These are phyloP conservation scores for Calameuta filiformis DNA, from an alignment of 2,888 invertebrate genomes.

Conservation along the genomic window DNA sequence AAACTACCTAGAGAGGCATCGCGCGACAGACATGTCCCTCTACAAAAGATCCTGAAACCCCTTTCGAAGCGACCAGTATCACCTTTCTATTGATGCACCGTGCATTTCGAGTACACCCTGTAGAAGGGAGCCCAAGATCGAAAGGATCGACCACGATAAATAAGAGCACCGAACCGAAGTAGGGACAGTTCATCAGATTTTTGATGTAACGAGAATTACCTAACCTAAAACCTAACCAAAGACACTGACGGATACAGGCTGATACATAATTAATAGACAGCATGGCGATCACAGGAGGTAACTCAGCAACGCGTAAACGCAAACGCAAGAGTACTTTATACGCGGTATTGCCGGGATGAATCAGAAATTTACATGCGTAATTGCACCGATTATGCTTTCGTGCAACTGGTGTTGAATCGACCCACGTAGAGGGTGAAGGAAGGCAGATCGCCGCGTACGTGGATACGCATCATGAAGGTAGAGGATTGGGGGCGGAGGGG, in stretches of 20 bases:
- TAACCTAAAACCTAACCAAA: background rate
- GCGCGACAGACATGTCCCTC: conserved; percentile 54
- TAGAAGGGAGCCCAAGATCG: background rate
- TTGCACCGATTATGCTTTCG: conserved; percentile 58
- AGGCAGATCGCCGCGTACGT: background rate
- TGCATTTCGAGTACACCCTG: conserved; percentile 6
- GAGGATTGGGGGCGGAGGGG: background rate
- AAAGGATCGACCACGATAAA: background rate
- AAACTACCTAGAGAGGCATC: conserved; percentile 45
- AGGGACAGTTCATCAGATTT: background rate
- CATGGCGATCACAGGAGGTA: background rate
- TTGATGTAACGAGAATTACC: background rate
- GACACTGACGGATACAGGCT: no score
- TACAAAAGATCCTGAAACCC: conserved; percentile 45
- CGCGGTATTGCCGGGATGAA: conserved; percentile 40
- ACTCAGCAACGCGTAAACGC: background rate
- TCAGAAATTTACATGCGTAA: conserved; percentile 64
- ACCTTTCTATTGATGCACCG: conserved; percentile 59
- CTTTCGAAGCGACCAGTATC: conserved; percentile 23
- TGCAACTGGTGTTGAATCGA: conserved; percentile 55
- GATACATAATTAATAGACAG: background rate
- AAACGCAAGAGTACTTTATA: background rate
- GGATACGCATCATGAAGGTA: background rate
- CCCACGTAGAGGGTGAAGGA: conserved; percentile 19
- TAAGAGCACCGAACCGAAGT: background rate